Percentiles rank a stretch among this genome's conserved stretches.
These are phyloP conservation scores for Electrona antarctica DNA, from an alignment of 2,113 vertebrate species.

Conservation along the genomic window DNA sequence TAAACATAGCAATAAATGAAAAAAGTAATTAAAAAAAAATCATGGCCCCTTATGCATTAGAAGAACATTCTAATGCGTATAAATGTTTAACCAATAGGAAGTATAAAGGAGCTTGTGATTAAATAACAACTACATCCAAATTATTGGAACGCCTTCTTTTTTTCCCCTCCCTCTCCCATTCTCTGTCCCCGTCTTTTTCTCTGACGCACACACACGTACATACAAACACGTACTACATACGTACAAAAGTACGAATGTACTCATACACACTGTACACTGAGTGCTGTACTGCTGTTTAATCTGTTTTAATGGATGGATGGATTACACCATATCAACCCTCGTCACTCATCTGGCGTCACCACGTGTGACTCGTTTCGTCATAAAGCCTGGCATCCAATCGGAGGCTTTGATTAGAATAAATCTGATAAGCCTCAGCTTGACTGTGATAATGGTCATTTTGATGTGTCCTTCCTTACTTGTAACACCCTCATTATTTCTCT, in stretches of 20 bases:
- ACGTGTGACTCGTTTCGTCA: conserved; percentile 63
- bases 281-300: conserved; percentile 71
- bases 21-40: too few relatives aligned
- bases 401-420: conserved; percentile 52
- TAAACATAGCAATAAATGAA: too few relatives aligned
- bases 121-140: too few relatives aligned
- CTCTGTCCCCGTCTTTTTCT: too few relatives aligned
- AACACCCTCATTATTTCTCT: background rate
- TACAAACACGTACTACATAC: conserved; percentile 14
- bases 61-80: too few relatives aligned
- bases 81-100: too few relatives aligned
- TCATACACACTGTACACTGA: conserved; percentile 22
- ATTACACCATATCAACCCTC: conserved; percentile 68
- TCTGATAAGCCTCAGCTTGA: conserved; percentile 66
- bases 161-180: too few relatives aligned
- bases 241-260: too few relatives aligned
- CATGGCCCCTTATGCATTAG: too few relatives aligned
- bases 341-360: conserved; percentile 64
- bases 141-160: too few relatives aligned
- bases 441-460: conserved; percentile 53
- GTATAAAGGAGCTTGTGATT: too few relatives aligned
- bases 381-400: conserved; percentile 53
- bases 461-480: conserved; percentile 33
- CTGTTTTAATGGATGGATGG: conserved; percentile 74
- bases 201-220: conserved; percentile 9